phyloP scores from a whole-genome alignment of 2,113 vertebrate species.

The Gadus chalcogrammus region DNA sequence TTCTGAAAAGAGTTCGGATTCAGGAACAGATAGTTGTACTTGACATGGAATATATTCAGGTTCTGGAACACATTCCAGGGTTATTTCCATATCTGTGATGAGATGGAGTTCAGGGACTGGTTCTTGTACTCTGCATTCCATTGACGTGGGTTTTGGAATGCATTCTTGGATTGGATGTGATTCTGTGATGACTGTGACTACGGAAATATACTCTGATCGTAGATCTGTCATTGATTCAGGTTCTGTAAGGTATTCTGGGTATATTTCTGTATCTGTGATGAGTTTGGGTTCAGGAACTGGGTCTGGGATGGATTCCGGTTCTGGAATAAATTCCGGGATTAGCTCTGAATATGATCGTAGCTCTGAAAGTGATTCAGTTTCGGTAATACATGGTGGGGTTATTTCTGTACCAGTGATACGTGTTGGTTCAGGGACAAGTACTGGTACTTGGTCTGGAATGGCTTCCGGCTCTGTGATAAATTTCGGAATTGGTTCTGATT shows the following conservation, averaged over 20 bases:
- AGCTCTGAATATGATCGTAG: neutral
- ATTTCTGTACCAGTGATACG: neutral
- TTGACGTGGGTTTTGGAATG: too few relatives aligned
- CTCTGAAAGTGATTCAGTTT: too few relatives aligned
- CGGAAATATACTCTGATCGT: too few relatives aligned
- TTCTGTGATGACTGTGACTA: neutral
- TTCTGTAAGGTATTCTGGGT: too few relatives aligned
- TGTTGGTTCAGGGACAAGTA: neutral
- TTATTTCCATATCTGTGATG: too few relatives aligned
- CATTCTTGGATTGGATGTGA: slow-evolving; percentile 1
- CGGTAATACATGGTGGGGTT: slow-evolving; percentile 4
- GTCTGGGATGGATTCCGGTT: neutral
- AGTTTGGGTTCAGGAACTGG: slow-evolving; percentile 10
- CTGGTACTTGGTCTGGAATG: neutral
- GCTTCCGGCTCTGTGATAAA: neutral
- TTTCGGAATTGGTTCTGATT: too few relatives aligned
- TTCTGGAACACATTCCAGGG: neutral
- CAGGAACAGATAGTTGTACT: neutral
- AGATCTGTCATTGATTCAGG: too few relatives aligned
- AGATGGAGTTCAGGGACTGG: too few relatives aligned
- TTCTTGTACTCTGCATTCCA: too few relatives aligned
- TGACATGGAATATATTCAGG: neutral
- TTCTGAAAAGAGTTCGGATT: slow-evolving; percentile 12
- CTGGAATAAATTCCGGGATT: slow-evolving; percentile 1
- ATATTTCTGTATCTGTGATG: neutral